Evolutionary conservation across 2,888 invertebrate genomes (phyloP).

Genomic region (Caenorhabditis plicata): DNA sequence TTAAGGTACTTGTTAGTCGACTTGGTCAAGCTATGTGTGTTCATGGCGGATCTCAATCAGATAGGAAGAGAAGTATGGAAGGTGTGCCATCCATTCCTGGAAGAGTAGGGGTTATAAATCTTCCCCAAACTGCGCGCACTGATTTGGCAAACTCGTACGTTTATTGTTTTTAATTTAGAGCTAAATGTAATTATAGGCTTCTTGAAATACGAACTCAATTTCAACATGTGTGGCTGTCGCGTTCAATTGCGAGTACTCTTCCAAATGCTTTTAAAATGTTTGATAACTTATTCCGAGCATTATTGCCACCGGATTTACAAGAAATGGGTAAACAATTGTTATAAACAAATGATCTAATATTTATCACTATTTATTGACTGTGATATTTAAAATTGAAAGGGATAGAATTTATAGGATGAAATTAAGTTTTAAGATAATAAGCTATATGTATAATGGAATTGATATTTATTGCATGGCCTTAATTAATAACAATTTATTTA

Average conservation of each 20-base stretch:
- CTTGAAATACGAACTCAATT: conserved; percentile 58
- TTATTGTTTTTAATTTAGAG: background rate
- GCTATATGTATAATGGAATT: too few species aligned
- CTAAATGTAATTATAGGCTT: conserved; percentile 39
- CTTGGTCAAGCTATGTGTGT: conserved; percentile 72
- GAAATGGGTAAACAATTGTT: conserved; percentile 55
- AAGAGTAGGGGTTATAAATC: conserved; percentile 72
- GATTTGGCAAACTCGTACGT: conserved; percentile 73
- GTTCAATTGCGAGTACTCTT: conserved; percentile 58
- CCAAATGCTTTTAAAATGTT: conserved; percentile 63
- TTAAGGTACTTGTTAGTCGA: conserved; percentile 17
- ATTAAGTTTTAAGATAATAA: too few species aligned
- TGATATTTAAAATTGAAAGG: too few species aligned
- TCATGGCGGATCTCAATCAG: conserved; percentile 66
- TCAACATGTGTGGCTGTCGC: conserved; percentile 61
- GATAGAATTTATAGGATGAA: too few species aligned
- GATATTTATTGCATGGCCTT: too few species aligned
- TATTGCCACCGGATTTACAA: conserved; percentile 58
- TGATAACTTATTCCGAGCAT: conserved; percentile 59
- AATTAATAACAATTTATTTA: too few species aligned
- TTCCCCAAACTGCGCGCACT: conserved; percentile 73
- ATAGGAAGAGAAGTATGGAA: conserved; percentile 30
- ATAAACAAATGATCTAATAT: conserved; percentile 12
- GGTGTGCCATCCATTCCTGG: conserved; percentile 37
- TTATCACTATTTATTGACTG: background rate